Base-by-base conservation (phyloP, 2,888 invertebrate species). In the Chrysopilus asiliformis region DNA sequence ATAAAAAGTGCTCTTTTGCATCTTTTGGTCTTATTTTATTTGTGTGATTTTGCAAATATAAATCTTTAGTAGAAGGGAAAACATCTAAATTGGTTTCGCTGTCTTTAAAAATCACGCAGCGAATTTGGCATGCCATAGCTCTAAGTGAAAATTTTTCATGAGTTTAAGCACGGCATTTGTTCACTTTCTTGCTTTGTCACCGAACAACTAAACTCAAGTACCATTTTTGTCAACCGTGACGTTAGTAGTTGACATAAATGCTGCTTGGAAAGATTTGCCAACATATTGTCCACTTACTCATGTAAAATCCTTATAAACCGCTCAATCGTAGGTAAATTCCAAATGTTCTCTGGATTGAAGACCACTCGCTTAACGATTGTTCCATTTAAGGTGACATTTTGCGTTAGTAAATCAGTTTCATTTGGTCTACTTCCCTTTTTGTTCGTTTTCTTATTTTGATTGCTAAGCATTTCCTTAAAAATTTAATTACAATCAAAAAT, bases 271-370 rank as follows among this genome's bases (percentile, higher is more conserved):
- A 27, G 27, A 27, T 27, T 27, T 27, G 27, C 5, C 7, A 8
- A n/a, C 27, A 27, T 8, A 7, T 10, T 13, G n/a, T 8, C n/a
- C 15, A 49, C 52, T 41, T 45, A 60, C 57, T 59, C 56, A 24
- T 55, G 53, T 3, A 62, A 31, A 19, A 59, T 31, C 34, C 53
- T 51, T 6, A 63, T 40, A 20, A 61, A 39, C 32, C 47, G 49
- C 28, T 60, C 57, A 4, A 59, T 34, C 10, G 57, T 52, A 6
- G 42, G 38, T 20, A 63, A 39, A 41, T 60, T 56, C 57, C 60
- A 60, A 36, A 60, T 57, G 43, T 57, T 57, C 40, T 57, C 53
- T 2, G 53, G 48, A 24, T 53, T 50, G 9, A 50, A 52, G 17
- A 50, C 49, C 18, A 57, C 50, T 37, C 49, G 50, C 38, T 57